Evolutionary conservation across 2,888 invertebrate genomes (phyloP).

Genomic region (Spicauda simplicius): DNA sequence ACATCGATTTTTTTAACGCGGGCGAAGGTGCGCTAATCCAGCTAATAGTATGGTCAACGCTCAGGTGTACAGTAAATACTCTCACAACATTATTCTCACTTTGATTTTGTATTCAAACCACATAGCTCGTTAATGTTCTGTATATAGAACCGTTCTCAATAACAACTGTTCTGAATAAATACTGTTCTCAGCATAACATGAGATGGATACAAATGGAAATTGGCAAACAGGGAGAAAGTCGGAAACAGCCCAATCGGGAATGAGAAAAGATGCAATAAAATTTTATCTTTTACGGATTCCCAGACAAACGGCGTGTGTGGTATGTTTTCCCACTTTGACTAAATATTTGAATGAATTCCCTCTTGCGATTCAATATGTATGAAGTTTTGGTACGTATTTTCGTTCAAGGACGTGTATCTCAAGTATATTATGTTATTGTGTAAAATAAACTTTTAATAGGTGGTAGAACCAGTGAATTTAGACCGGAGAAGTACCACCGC

Average conservation of each 20-base stretch:
- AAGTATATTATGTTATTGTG: no score
- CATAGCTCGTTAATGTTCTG: no score
- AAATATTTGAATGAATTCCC: conserved; percentile 15
- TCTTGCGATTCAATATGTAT: neutral
- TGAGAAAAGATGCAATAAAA: conserved; percentile 51
- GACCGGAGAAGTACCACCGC: no score
- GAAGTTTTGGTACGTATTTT: neutral
- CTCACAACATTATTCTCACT: no score
- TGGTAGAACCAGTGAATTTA: no score
- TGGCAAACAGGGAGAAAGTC: conserved; percentile 37
- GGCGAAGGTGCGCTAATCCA: no score
- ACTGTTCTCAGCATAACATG: conserved; percentile 21
- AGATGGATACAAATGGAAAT: conserved; percentile 36
- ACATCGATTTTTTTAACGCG: no score
- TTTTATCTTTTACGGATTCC: conserved; percentile 48
- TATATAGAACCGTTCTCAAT: conserved; percentile 21
- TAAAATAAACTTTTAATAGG: no score
- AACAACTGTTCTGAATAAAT: conserved; percentile 7
- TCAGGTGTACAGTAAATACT: no score
- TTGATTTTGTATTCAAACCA: no score
- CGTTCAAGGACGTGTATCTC: neutral
- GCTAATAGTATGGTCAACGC: no score
- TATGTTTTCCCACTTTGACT: conserved; percentile 21
- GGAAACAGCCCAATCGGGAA: conserved; percentile 47
- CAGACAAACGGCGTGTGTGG: conserved; percentile 35